These are phyloP conservation scores for Philhelius pedissequus DNA, from an alignment of 2,888 invertebrate genomes.

Conservation along the genomic window DNA sequence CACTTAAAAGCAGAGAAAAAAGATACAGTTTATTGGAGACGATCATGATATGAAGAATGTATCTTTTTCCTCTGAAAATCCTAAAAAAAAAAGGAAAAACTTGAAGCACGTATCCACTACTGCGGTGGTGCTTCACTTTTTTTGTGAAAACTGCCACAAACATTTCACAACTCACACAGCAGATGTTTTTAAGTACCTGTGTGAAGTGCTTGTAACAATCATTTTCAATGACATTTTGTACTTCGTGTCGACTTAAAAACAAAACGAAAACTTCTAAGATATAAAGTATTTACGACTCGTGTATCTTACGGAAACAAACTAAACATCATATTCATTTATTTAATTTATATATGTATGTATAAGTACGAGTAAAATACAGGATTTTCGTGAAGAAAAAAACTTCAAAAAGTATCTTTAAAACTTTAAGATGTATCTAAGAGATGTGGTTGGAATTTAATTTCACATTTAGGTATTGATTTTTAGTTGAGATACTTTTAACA, in stretches of 20 bases:
- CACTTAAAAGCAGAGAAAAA: neutral
- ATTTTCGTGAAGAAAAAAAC: neutral
- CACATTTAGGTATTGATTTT: neutral
- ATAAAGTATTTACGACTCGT: neutral
- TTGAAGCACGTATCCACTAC: neutral
- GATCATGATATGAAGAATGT: neutral
- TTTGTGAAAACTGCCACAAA: constrained; percentile 41
- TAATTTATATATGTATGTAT: constrained; percentile 18
- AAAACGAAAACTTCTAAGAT: neutral
- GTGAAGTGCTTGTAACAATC: constrained; percentile 61
- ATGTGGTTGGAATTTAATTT: neutral
- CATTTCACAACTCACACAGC: constrained; percentile 19
- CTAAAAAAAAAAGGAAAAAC: neutral
- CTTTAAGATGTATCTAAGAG: neutral
- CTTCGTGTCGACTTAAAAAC: constrained; percentile 3
- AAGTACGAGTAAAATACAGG: neutral
- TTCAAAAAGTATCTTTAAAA: neutral
- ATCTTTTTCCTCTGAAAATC: neutral
- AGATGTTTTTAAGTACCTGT: constrained; percentile 60
- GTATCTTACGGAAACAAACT: neutral
- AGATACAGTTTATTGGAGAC: neutral
- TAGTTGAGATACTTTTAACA: neutral
- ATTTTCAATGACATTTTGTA: constrained; percentile 48
- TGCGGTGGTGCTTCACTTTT: neutral
- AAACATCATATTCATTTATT: constrained; percentile 9